Conservation (phyloP, 2,113 vertebrate species). For the Ceyx margarethae region DNA sequence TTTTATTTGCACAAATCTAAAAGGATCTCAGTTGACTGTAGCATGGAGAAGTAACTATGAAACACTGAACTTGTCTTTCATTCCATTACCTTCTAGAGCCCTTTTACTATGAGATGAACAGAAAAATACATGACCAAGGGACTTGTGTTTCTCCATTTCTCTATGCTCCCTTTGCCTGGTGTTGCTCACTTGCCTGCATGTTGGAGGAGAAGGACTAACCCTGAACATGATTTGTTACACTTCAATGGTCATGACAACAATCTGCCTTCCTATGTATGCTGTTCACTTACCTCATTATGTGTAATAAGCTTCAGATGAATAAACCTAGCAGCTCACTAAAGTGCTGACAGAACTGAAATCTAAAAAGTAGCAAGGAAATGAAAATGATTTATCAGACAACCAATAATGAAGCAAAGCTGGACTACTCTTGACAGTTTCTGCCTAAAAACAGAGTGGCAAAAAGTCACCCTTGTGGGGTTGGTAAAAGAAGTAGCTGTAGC, state of each 20-base stretch:
- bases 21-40: background rate
- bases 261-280: background rate
- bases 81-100: background rate
- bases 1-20: background rate
- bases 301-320: conserved; percentile 16
- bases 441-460: background rate
- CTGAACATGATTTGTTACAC: background rate
- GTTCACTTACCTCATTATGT: conserved; percentile 26
- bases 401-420: background rate
- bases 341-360: background rate
- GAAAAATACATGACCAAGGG: background rate
- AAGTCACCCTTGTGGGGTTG: background rate
- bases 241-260: background rate
- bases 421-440: background rate
- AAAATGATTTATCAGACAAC: conserved; percentile 28
- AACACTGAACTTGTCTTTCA: background rate
- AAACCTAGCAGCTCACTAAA: background rate
- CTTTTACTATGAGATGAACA: background rate
- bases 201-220: background rate
- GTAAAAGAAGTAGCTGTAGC: background rate
- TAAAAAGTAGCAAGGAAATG: background rate
- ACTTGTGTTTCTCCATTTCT: background rate
- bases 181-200: background rate
- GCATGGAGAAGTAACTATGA: background rate
- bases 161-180: background rate